These are phyloP conservation scores for Pyrocephalus nanus DNA, from an alignment of 2,797 vertebrate genomes.

Conservation along the genomic window DNA sequence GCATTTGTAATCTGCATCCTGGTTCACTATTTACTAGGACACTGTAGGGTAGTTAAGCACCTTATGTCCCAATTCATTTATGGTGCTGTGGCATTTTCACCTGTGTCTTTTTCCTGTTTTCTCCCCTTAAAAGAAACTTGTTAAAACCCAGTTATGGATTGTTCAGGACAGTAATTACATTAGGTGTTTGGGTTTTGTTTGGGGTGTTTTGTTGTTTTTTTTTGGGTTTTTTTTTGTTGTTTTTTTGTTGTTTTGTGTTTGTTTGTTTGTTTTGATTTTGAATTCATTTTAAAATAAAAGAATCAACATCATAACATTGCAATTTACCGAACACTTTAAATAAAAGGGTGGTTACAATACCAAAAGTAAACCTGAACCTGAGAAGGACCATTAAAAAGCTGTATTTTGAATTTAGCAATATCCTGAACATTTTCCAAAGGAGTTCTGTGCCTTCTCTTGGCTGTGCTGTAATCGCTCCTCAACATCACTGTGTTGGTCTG, in stretches of 20 bases:
- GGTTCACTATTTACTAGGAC: not conserved
- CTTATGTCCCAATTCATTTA: not conserved
- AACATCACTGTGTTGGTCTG: rapidly evolving
- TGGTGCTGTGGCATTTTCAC: not conserved
- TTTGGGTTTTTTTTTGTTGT: no score
- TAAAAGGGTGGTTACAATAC: not conserved
- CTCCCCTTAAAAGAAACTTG: not conserved
- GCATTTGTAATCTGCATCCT: not conserved
- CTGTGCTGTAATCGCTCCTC: not conserved
- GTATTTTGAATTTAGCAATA: not conserved
- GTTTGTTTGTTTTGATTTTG: not conserved
- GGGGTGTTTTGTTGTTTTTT: not conserved
- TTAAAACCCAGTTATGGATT: not conserved
- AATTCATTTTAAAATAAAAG: not conserved
- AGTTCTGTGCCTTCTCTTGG: not conserved
- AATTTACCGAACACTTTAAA: not conserved
- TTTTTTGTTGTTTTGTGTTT: not conserved
- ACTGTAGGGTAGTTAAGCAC: not conserved
- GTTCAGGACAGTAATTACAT: not conserved
- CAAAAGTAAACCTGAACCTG: not conserved
- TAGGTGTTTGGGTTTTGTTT: not conserved
- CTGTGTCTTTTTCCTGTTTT: not conserved
- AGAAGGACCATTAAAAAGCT: not conserved
- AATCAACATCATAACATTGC: not conserved
- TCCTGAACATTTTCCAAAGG: not conserved